Conservation (phyloP, 2,888 invertebrate genomes). For the Hemithea aestivaria region DNA sequence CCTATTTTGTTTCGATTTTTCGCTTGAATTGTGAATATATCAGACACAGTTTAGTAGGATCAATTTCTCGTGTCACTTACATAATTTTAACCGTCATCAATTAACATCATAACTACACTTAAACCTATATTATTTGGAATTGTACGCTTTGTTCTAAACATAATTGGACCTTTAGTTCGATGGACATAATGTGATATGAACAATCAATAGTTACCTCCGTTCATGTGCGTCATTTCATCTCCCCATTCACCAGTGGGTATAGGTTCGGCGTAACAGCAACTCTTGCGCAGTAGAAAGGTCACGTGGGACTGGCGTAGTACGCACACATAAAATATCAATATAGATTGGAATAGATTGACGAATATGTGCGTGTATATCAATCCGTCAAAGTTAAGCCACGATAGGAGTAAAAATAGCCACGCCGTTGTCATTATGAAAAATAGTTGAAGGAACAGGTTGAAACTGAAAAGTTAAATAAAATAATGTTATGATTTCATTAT, state of each 20-base stretch:
- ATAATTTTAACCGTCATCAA: too few species aligned
- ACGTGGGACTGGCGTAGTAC: conserved; percentile 89
- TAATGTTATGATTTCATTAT: neutral
- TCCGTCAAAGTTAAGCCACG: conserved; percentile 86
- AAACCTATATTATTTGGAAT: conserved; percentile 8
- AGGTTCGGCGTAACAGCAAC: conserved; percentile 87
- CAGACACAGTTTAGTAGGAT: too few species aligned
- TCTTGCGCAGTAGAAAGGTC: conserved; percentile 86
- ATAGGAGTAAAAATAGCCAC: conserved; percentile 88
- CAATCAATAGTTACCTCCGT: conserved; percentile 76
- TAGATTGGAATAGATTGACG: conserved; percentile 87
- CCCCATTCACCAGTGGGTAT: conserved; percentile 90
- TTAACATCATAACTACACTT: neutral
- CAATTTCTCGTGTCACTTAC: too few species aligned
- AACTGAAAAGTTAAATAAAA: conserved; percentile 76
- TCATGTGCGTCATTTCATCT: conserved; percentile 93
- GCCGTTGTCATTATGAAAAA: conserved; percentile 86
- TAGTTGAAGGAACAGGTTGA: conserved; percentile 87
- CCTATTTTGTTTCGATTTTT: too few species aligned
- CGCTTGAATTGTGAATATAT: too few species aligned
- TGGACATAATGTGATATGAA: neutral
- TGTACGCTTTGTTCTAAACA: conserved; percentile 3
- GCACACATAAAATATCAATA: conserved; percentile 87
- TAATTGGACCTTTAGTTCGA: conserved; percentile 6
- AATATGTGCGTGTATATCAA: conserved; percentile 86